phyloP scores from a whole-genome alignment of 2,797 vertebrate genomes.

The Paratrypauchen microcephalus region DNA sequence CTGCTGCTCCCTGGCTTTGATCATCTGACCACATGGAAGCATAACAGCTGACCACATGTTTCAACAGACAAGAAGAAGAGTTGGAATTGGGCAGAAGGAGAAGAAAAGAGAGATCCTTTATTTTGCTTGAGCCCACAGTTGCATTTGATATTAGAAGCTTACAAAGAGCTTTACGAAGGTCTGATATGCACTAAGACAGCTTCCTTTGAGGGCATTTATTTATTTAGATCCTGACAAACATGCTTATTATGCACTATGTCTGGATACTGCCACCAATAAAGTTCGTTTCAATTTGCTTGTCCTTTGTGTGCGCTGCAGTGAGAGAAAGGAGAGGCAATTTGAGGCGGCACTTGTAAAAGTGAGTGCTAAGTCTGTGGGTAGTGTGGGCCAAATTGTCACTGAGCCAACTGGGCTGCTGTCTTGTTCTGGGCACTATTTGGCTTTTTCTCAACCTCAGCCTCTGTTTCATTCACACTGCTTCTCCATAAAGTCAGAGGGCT shows the following conservation, averaged over 20 bases:
- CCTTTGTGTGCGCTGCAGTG: conserved; percentile 55
- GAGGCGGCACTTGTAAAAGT: conserved; percentile 74
- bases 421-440: conserved; percentile 64
- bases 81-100: conserved; percentile 57
- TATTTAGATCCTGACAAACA: conserved; percentile 67
- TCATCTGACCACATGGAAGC: conserved; percentile 99
- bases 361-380: conserved; percentile 76
- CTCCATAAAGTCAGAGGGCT: conserved; percentile 61
- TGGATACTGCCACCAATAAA: conserved; percentile 65
- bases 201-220: conserved; percentile 71
- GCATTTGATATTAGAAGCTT: conserved; percentile 56
- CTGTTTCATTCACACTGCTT: conserved; percentile 58
- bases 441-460: conserved; percentile 62
- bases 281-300: conserved; percentile 74
- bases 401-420: conserved; percentile 74
- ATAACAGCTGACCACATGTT: conserved; percentile 99
- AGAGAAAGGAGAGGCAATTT: conserved; percentile 74
- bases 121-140: conserved; percentile 59
- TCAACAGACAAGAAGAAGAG: conserved; percentile 92
- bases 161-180: conserved; percentile 58
- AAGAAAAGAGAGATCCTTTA: conserved; percentile 64
- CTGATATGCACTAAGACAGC: conserved; percentile 62
- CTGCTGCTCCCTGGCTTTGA: conserved; percentile 97
- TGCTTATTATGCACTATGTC: conserved; percentile 59
- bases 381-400: conserved; percentile 76